Evolutionary conservation across 2,113 vertebrate species (phyloP).

Genomic region (Taurulus bubalis): DNA sequence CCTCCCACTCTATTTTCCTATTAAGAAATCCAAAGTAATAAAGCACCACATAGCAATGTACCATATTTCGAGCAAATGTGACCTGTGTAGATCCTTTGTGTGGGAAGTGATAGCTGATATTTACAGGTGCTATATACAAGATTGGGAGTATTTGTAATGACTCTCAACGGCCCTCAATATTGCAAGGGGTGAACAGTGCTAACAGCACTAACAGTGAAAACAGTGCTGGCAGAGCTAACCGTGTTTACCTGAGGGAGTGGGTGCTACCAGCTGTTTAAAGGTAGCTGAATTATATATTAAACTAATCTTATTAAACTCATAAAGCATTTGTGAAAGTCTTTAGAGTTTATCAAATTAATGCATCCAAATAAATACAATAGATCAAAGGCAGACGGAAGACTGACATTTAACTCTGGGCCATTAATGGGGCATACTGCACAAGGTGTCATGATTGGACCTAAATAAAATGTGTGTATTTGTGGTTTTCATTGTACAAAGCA

Average conservation of each 20-base stretch:
- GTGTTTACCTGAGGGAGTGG: not conserved
- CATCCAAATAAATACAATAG: not conserved
- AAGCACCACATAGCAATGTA: not conserved
- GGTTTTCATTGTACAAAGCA: slow-evolving; percentile 1
- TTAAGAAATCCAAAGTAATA: not conserved
- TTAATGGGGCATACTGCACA: not conserved
- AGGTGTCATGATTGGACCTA: not conserved
- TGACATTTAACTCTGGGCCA: not conserved
- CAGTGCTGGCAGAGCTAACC: too few species aligned
- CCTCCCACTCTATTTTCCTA: not conserved
- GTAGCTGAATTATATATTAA: not conserved
- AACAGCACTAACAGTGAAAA: not conserved
- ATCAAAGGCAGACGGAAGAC: not conserved
- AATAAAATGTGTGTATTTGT: not conserved
- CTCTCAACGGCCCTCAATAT: not conserved
- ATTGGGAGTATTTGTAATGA: too few species aligned
- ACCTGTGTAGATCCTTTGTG: not conserved
- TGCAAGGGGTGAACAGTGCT: not conserved
- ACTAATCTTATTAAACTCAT: not conserved
- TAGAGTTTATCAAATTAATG: not conserved
- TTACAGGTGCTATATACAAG: too few species aligned
- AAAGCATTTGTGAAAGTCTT: not conserved
- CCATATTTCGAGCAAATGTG: not conserved
- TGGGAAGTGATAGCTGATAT: not conserved
- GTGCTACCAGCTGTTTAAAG: not conserved